Percentiles rank a stretch among this genome's conserved stretches.
These are phyloP conservation scores for Holothuria leucospilota DNA, from an alignment of 53 echinoderm and acorn worm genomes.

Conservation along the genomic window DNA sequence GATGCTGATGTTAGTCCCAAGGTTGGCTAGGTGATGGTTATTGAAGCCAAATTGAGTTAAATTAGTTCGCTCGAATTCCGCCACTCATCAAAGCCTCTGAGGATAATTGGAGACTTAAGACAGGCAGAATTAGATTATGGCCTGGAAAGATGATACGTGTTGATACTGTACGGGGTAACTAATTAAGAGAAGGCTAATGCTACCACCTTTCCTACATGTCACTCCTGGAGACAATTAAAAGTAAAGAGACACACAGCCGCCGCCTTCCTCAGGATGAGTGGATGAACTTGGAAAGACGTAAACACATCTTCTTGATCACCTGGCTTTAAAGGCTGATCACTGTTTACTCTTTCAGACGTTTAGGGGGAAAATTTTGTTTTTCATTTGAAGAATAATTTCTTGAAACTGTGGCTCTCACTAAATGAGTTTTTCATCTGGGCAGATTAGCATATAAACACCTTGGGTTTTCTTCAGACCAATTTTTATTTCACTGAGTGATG, in stretches of 20 bases:
- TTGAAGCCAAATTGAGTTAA: conserved; percentile 47
- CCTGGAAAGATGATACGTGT: conserved; percentile 38
- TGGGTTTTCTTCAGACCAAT: too few relatives aligned
- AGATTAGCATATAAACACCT: too few relatives aligned
- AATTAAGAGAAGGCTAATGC: conserved; percentile 29
- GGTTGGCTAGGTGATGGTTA: conserved; percentile 44
- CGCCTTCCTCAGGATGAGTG: conserved; percentile 3
- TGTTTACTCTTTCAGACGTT: conserved; percentile 33
- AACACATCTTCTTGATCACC: conserved; percentile 12
- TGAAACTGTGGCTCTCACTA: too few relatives aligned
- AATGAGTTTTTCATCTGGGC: too few relatives aligned
- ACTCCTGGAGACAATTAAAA: conserved; percentile 34
- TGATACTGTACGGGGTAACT: conserved; percentile 32
- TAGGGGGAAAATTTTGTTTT: background rate
- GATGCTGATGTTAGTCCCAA: conserved; percentile 37
- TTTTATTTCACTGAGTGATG: too few relatives aligned
- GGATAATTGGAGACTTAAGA: conserved; percentile 40
- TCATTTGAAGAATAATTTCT: too few relatives aligned
- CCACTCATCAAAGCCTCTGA: conserved; percentile 28
- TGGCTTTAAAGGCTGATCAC: conserved; percentile 27
- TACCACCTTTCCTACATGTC: conserved; percentile 37
- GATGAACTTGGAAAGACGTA: conserved; percentile 11
- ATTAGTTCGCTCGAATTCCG: conserved; percentile 43
- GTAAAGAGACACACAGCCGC: conserved; percentile 13
- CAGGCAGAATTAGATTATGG: conserved; percentile 43